Base-by-base conservation (phyloP, 2,113 vertebrate genomes). In the Tachysurus vachellii region DNA sequence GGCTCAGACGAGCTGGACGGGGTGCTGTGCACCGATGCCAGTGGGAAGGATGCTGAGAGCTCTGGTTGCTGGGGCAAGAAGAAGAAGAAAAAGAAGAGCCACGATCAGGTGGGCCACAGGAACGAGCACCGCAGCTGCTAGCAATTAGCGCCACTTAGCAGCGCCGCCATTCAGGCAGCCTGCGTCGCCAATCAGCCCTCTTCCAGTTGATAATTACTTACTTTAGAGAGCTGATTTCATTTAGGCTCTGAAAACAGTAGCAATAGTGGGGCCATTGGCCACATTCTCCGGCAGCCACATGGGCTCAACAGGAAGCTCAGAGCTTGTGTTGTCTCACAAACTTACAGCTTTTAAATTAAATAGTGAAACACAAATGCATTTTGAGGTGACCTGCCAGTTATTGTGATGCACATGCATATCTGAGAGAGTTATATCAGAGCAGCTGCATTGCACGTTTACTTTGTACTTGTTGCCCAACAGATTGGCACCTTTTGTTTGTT, bases 1-100 rank as follows among this genome's bases (percentile, higher is more conserved):
- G 98, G 98, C 89, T 97, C 97, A 0, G 98, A 99, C 76, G 98
- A 99, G 94, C 96, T 99, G 91, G 98, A 99, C 42, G 98, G 98
- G 85, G 96, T 99, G 93, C 94, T 99, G 61, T 99, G 97, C 80
- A 95, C 96, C 19, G 98, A 99, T 91, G 95, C 97, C 85, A 96
- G 96, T 5, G 97, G 97, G 88, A 99, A 99, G 92, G 98, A 99
- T 0, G 44, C 95, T 0, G 98, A 99, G 94, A 99, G 98, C 91
- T 99, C 98, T 0, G 97, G 98, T 66, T 99, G 98, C 92, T 99
- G 98, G 98, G 98, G 98, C 76, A 99, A 99, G 93, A 99, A 99
- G 93, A 99, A 99, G 95, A 99, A 99, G 97, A 99, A 99, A 93
- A 99, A 99, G 98, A 99, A 99, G 95, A 96, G 97, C 13, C 97